These are phyloP conservation scores for Peromyscus aztecus DNA, from an alignment of 2,797 vertebrate species.

Conservation along the genomic window DNA sequence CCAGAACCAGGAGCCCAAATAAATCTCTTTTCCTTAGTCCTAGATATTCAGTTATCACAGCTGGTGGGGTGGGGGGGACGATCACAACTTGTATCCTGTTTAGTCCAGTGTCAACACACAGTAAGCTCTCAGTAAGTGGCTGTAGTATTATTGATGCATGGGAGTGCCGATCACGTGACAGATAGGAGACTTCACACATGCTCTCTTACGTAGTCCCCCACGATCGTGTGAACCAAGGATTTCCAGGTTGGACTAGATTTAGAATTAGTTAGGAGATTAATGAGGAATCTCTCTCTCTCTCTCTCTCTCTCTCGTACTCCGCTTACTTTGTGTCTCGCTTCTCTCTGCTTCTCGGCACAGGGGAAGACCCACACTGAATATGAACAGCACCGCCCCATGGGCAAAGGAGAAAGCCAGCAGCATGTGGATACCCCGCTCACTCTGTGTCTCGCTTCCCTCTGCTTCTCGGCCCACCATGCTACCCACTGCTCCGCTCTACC, in stretches of 20 bases:
- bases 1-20: background rate
- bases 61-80: background rate
- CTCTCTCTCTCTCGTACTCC: background rate
- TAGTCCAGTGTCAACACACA: background rate
- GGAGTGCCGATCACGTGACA: background rate
- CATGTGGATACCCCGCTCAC: background rate
- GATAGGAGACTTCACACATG: background rate
- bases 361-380: background rate
- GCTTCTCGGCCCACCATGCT: background rate
- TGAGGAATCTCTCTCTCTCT: background rate
- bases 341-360: no score
- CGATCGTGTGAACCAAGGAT: background rate
- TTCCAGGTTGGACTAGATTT: background rate
- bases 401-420: background rate
- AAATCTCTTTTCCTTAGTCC: background rate
- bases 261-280: background rate
- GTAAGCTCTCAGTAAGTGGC: background rate
- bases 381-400: background rate
- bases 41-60: background rate
- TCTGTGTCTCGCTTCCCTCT: background rate
- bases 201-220: conserved; percentile 40
- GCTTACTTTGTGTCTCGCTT: no score
- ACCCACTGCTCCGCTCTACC: background rate
- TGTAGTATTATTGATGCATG: background rate
- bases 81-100: background rate